These are phyloP conservation scores for Platycnemis pennipes DNA, from an alignment of 2,888 invertebrate genomes.

Conservation along the genomic window DNA sequence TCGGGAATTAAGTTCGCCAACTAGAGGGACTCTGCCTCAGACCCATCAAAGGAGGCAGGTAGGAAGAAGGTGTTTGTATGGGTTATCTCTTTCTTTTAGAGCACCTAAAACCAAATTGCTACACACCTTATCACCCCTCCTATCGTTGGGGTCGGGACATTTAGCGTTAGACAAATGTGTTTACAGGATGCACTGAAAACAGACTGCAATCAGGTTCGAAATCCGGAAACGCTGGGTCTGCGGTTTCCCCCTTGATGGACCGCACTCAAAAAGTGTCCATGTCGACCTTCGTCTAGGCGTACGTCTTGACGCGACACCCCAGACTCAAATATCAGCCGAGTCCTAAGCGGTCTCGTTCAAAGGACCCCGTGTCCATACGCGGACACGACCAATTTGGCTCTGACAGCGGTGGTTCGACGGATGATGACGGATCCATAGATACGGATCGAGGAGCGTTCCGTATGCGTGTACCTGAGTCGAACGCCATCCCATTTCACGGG, in stretches of 20 bases:
- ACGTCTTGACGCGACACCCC: not conserved
- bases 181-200: not conserved
- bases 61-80: not conserved
- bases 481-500: not conserved
- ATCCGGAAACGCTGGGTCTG: not conserved
- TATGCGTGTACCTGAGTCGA: not conserved
- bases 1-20: too few species aligned
- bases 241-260: not conserved
- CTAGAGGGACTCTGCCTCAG: too few species aligned
- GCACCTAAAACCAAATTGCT: not conserved
- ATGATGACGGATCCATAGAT: not conserved
- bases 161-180: not conserved
- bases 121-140: not conserved
- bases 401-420: not conserved
- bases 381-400: not conserved
- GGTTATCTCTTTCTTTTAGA: not conserved
- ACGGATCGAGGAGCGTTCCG: not conserved
- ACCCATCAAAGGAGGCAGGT: too few species aligned
- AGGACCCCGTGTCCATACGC: not conserved
- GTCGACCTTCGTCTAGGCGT: not conserved
- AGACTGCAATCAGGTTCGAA: not conserved
- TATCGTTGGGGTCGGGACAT: not conserved
- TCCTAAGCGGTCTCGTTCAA: not conserved
- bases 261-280: not conserved
- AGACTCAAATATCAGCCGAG: not conserved